Percentiles rank a stretch among this genome's conserved stretches.
Conservation (phyloP, 2,797 vertebrate species). For the Numenius phaeopus region DNA sequence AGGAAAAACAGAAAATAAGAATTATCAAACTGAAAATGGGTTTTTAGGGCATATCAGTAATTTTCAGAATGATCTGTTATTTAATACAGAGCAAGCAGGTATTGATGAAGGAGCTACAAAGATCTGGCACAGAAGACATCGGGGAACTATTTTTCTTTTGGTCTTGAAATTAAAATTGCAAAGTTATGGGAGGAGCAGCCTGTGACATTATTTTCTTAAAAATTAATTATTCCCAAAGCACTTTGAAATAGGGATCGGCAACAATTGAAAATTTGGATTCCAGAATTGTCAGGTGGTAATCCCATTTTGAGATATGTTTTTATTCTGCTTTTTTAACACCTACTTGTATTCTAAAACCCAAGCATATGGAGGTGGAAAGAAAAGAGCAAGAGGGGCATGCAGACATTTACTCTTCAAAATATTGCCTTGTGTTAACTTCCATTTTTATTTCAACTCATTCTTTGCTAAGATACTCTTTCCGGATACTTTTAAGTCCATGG, state of each 20-base stretch:
- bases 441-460: not conserved
- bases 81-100: not conserved
- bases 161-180: not conserved
- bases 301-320: not conserved
- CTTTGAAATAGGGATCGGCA: not conserved
- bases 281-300: not conserved
- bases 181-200: not conserved
- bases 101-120: not conserved
- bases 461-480: not conserved
- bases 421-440: not conserved
- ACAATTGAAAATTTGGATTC: not conserved
- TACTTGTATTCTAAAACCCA: not conserved
- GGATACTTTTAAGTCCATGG: constrained; percentile 15
- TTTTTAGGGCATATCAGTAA: not conserved
- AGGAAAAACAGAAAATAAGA: not conserved
- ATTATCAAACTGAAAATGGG: not conserved
- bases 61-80: not conserved
- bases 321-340: not conserved
- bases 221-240: not conserved
- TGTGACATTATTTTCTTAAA: not conserved
- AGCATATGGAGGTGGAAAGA: not conserved
- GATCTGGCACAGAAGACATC: not conserved
- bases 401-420: not conserved
- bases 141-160: not conserved
- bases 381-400: not conserved